A percentile compares a stretch with the other conserved stretches of the same genome.
These are phyloP conservation scores for Branchipolynoe longqiensis DNA, from an alignment of 2,888 invertebrate species.

Conservation along the genomic window DNA sequence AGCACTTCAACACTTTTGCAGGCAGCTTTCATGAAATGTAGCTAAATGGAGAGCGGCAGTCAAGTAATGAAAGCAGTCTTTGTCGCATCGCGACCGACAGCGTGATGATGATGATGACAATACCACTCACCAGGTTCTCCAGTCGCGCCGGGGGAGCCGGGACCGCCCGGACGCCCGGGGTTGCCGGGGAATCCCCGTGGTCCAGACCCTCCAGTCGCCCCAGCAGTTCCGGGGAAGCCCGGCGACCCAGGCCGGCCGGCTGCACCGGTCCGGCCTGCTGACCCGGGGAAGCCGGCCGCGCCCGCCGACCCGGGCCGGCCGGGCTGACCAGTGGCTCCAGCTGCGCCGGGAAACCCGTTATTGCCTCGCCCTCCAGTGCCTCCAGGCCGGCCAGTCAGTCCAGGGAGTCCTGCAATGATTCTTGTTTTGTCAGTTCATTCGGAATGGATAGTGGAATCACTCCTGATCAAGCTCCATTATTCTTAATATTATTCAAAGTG, in stretches of 20 bases:
- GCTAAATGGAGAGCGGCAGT: no score
- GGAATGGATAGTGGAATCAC: no score
- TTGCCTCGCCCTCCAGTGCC: slow-evolving; percentile 34
- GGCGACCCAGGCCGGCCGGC: not conserved
- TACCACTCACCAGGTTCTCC: slow-evolving; percentile 50
- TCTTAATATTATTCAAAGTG: no score
- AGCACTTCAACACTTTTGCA: no score
- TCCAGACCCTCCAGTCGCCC: slow-evolving; percentile 57
- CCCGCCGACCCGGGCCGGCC: slow-evolving; percentile 31
- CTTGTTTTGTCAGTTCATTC: no score
- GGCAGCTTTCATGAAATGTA: no score
- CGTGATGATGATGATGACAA: no score
- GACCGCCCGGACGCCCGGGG: slow-evolving; percentile 53
- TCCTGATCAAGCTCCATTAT: no score
- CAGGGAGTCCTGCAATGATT: no score
- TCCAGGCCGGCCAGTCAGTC: slow-evolving; percentile 58
- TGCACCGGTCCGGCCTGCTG: not conserved
- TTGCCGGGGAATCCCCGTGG: slow-evolving; percentile 55
- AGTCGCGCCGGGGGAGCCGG: slow-evolving; percentile 50
- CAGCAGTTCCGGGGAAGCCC: slow-evolving; percentile 23
- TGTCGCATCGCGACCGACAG: no score
- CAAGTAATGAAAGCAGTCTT: no score
- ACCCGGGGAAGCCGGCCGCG: slow-evolving; percentile 6
- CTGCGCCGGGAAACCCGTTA: slow-evolving; percentile 46
- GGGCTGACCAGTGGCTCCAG: slow-evolving; percentile 58